phyloP scores from a whole-genome alignment of 2,888 invertebrate species.

The Xestia sexstrigata region DNA sequence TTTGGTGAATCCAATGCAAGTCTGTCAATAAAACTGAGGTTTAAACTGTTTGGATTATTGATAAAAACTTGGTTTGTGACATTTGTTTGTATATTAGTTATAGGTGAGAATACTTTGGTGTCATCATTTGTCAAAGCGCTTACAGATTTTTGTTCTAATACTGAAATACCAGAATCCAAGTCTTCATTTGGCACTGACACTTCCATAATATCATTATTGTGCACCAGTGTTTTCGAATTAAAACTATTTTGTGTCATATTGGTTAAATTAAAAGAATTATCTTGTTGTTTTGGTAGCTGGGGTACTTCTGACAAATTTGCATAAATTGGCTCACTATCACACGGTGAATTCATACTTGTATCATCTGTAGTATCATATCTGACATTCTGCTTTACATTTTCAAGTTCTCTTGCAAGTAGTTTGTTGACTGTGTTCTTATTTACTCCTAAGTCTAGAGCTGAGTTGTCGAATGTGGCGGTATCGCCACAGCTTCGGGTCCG shows the following conservation, averaged over 20 bases:
- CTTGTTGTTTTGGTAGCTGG: neutral
- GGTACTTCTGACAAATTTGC: slow-evolving; percentile 73
- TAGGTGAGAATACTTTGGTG: slow-evolving; percentile 65
- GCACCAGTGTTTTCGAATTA: slow-evolving; percentile 27
- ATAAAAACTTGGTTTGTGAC: slow-evolving; percentile 83
- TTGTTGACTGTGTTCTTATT: slow-evolving; percentile 82
- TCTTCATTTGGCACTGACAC: slow-evolving; percentile 66
- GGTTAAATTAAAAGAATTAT: slow-evolving; percentile 39
- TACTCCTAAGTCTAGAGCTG: slow-evolving; percentile 84
- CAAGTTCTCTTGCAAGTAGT: slow-evolving; percentile 82
- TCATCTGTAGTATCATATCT: slow-evolving; percentile 57
- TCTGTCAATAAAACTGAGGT: slow-evolving; percentile 87
- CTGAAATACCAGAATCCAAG: slow-evolving; percentile 73
- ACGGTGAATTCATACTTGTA: slow-evolving; percentile 14
- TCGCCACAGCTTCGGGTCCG: slow-evolving; percentile 82
- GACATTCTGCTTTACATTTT: slow-evolving; percentile 84
- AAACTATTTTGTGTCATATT: slow-evolving; percentile 29
- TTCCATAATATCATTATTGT: slow-evolving; percentile 56
- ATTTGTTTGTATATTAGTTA: slow-evolving; percentile 81
- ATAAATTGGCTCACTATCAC: slow-evolving; percentile 77
- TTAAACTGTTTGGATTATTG: slow-evolving; percentile 82
- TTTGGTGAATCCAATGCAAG: slow-evolving; percentile 85
- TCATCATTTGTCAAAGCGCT: slow-evolving; percentile 59
- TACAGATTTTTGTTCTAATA: slow-evolving; percentile 79
- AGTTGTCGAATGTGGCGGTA: slow-evolving; percentile 84